phyloP scores from a whole-genome alignment of 2,113 vertebrate species.

The Gobius niger region DNA sequence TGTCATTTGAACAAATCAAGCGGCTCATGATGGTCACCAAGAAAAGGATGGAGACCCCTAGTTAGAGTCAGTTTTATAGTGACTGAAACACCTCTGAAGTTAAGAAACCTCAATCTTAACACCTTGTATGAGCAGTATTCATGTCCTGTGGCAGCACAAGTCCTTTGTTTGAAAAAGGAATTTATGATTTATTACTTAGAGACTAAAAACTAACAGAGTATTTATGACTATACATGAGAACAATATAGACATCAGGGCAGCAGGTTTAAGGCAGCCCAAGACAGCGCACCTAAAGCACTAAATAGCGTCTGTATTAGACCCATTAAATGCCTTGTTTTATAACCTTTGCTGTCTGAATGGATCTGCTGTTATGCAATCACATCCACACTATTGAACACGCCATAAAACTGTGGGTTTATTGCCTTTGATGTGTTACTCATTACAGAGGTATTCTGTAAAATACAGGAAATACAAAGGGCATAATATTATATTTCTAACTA shows the following conservation, averaged over 20 bases:
- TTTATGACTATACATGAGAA: conserved; percentile 49
- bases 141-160: conserved; percentile 17
- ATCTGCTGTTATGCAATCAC: conserved; percentile 1
- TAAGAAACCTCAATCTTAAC: not conserved
- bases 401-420: conserved; percentile 55
- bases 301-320: conserved; percentile 19
- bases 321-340: conserved; percentile 42
- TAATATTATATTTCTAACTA: not conserved
- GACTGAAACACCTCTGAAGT: conserved; percentile 1
- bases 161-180: conserved; percentile 44
- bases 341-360: conserved; percentile 6
- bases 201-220: conserved; percentile 10
- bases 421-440: conserved; percentile 30
- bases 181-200: conserved; percentile 13
- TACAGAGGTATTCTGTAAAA: conserved; percentile 33
- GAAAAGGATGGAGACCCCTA: conserved; percentile 64
- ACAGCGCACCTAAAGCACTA: not conserved
- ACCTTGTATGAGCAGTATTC: not conserved
- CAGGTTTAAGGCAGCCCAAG: conserved; percentile 17
- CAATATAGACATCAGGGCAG: conserved; percentile 8
- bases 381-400: conserved; percentile 12
- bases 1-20: conserved; percentile 82
- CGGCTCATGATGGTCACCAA: conserved; percentile 79
- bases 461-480: conserved; percentile 21
- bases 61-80: conserved; percentile 36